Conservation (phyloP, 2,113 vertebrate species). For the Agelaius phoeniceus region DNA sequence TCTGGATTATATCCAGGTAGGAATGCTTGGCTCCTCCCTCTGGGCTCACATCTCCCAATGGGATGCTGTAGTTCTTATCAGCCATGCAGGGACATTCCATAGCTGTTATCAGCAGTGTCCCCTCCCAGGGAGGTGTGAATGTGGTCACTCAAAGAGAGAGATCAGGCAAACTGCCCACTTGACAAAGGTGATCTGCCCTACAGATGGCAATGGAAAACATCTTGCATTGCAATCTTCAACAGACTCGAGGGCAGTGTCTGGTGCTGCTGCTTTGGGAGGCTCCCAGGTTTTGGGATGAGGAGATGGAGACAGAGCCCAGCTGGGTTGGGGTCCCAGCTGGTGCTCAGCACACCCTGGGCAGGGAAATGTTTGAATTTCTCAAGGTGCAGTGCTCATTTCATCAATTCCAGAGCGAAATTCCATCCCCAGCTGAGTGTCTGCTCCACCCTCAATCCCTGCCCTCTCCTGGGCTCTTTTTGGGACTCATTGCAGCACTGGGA, state of each 20-base stretch:
- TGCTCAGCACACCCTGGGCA: not conserved
- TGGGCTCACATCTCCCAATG: too few species aligned
- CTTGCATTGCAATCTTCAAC: too few species aligned
- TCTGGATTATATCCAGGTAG: too few species aligned
- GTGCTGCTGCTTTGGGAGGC: not conserved
- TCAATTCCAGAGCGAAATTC: not conserved
- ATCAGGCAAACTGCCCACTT: too few species aligned
- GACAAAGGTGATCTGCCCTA: too few species aligned
- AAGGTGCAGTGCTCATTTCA: accelerated
- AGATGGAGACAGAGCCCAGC: not conserved
- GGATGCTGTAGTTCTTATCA: too few species aligned
- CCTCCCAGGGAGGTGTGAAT: too few species aligned
- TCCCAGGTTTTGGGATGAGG: not conserved
- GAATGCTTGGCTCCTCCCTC: too few species aligned
- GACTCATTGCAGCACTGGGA: not conserved
- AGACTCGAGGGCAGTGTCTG: not conserved
- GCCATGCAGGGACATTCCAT: too few species aligned
- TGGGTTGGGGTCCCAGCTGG: accelerated
- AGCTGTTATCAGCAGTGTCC: too few species aligned
- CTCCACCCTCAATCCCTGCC: not conserved
- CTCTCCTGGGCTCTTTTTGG: not conserved
- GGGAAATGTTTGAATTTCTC: not conserved
- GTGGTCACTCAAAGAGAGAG: too few species aligned
- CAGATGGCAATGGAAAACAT: too few species aligned
- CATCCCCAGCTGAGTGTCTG: not conserved